A percentile compares a stretch with the other conserved stretches of the same genome.
Evolutionary conservation across 2,888 invertebrate species (phyloP).

Genomic region (Ommatoiulus sabulosus): DNA sequence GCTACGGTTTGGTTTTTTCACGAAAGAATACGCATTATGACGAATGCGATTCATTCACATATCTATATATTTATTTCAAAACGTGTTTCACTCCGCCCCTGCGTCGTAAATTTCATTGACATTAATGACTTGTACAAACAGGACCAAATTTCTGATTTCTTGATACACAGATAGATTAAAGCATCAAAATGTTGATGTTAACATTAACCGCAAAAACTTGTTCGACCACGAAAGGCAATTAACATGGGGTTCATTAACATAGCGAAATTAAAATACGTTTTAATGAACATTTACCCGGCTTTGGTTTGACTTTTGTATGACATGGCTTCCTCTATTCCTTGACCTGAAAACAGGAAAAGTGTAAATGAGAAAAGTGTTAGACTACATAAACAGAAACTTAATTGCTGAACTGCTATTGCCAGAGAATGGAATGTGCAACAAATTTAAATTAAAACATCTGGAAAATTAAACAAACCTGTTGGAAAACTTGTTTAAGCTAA

Average conservation of each 20-base stretch:
- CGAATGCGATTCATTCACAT: background rate
- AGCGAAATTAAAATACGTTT: background rate
- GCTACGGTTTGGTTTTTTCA: conserved; percentile 1
- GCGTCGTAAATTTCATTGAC: background rate
- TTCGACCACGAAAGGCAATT: conserved; percentile 10
- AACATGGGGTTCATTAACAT: background rate
- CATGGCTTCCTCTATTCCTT: conserved; percentile 60
- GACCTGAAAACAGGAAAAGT: conserved; percentile 56
- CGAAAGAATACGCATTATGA: background rate
- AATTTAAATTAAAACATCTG: background rate
- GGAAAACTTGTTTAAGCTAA: no score
- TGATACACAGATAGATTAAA: background rate
- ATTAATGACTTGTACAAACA: conserved; percentile 34
- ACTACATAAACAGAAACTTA: background rate
- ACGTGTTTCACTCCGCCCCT: background rate
- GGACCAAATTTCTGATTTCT: background rate
- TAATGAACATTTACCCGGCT: conserved; percentile 57
- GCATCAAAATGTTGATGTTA: conserved; percentile 34
- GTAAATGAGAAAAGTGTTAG: conserved; percentile 4
- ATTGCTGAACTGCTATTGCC: background rate
- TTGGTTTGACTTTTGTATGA: conserved; percentile 55
- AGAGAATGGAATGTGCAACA: no score
- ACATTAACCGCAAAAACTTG: conserved; percentile 21
- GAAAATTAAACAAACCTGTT: no score
- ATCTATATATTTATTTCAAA: background rate